Conservation (phyloP, 2,888 invertebrate species). For the Cynaeus angustus region DNA sequence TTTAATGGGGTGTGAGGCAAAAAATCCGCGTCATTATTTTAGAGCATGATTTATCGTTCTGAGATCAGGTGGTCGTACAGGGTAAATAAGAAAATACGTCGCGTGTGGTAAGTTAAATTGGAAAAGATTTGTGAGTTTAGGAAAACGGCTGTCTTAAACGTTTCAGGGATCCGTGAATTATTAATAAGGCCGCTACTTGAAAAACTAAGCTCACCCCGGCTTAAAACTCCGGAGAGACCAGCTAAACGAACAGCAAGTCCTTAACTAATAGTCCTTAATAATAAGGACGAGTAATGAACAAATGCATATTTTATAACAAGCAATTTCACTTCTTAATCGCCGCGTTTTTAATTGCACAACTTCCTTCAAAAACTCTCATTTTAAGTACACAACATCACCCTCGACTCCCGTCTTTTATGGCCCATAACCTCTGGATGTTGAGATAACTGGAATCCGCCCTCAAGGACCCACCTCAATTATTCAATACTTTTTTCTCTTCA, state of each 20-base stretch:
- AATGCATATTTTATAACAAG: conserved; percentile 54
- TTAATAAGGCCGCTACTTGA: conserved; percentile 61
- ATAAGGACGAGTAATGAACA: conserved; percentile 54
- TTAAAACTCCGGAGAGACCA: conserved; percentile 51
- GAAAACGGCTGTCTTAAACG: conserved; percentile 62
- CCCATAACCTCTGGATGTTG: conserved; percentile 6
- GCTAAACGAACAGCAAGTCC: conserved; percentile 52
- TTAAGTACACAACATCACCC: conserved; percentile 27
- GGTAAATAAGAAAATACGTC: conserved; percentile 47
- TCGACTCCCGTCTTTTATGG: conserved; percentile 13
- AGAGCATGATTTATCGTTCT: conserved; percentile 27
- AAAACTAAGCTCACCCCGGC: conserved; percentile 56
- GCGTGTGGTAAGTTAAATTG: conserved; percentile 49
- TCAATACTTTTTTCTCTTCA: not conserved
- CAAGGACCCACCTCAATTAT: not conserved
- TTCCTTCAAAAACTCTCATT: conserved; percentile 36
- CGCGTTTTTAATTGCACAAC: conserved; percentile 50
- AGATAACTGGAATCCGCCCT: conserved; percentile 7
- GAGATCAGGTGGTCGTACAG: conserved; percentile 36
- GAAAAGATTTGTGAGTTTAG: conserved; percentile 59
- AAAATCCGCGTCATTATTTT: conserved; percentile 12
- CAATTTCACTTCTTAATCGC: conserved; percentile 51
- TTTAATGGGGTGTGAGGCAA: not conserved
- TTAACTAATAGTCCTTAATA: conserved; percentile 57
- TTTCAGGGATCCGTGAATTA: conserved; percentile 62